These are phyloP conservation scores for Lepus americanus DNA, from an alignment of 2,113 vertebrate genomes.

Conservation along the genomic window DNA sequence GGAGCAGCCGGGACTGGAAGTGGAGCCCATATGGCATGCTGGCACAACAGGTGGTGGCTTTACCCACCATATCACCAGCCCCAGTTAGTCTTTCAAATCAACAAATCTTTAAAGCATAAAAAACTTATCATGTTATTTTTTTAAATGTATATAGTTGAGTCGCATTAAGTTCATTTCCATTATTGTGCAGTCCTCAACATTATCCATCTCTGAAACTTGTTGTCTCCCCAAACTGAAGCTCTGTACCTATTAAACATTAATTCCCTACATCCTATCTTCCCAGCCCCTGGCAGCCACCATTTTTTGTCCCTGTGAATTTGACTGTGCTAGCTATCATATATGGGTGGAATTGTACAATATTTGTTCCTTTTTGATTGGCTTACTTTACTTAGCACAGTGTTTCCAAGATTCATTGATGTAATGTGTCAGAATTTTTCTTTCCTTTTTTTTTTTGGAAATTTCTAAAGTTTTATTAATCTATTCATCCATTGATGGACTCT, in stretches of 20 bases:
- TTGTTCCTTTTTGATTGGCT: background rate
- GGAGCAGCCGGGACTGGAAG: no score
- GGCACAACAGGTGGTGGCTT: no score
- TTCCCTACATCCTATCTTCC: no score
- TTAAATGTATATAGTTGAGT: background rate
- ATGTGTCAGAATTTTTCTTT: slow-evolving; percentile 18
- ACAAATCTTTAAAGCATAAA: background rate
- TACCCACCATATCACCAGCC: no score
- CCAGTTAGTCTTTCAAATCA: no score
- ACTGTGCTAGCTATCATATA: background rate
- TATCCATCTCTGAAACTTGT: background rate
- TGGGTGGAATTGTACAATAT: background rate
- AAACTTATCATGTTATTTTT: background rate
- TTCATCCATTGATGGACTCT: background rate
- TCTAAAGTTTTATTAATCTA: no score
- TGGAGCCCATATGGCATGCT: no score
- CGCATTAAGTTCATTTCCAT: background rate
- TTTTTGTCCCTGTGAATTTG: background rate
- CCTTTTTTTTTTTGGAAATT: no score
- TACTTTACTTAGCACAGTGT: background rate
- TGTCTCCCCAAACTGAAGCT: background rate
- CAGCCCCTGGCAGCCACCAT: background rate
- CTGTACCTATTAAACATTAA: background rate
- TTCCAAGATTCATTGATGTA: background rate
- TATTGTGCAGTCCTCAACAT: background rate